phyloP scores from a whole-genome alignment of 2,797 vertebrate species.

The Diceros bicornis region DNA sequence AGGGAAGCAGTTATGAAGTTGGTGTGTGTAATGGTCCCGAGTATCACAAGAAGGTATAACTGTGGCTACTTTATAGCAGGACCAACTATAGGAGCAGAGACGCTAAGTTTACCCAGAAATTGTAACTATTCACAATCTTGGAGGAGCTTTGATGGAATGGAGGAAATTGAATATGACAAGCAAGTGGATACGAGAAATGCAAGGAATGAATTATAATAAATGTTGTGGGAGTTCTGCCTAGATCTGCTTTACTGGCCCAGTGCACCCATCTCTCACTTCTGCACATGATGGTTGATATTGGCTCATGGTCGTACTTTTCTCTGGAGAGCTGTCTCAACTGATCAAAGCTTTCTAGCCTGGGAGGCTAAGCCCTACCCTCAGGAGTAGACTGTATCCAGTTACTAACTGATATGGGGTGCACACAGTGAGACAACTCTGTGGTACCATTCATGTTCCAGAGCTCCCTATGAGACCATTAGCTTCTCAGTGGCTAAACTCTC shows the following conservation, averaged over 20 bases:
- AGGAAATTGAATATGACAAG: neutral
- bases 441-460: neutral
- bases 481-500: neutral
- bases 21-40: neutral
- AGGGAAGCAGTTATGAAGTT: neutral
- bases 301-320: neutral
- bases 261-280: neutral
- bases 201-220: neutral
- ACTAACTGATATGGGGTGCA: neutral
- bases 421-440: neutral
- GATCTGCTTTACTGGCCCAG: neutral
- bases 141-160: neutral
- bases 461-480: neutral
- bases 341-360: neutral
- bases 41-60: neutral
- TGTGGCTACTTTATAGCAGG: neutral
- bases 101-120: neutral
- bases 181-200: neutral
- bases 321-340: neutral
- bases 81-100: neutral
- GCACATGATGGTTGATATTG: neutral
- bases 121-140: neutral
- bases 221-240: neutral
- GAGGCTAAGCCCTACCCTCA: neutral
- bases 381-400: neutral